Percentiles rank a stretch among this genome's conserved stretches.
phyloP scores from a whole-genome alignment of 2,113 vertebrate genomes.

The Anseranas semipalmata region DNA sequence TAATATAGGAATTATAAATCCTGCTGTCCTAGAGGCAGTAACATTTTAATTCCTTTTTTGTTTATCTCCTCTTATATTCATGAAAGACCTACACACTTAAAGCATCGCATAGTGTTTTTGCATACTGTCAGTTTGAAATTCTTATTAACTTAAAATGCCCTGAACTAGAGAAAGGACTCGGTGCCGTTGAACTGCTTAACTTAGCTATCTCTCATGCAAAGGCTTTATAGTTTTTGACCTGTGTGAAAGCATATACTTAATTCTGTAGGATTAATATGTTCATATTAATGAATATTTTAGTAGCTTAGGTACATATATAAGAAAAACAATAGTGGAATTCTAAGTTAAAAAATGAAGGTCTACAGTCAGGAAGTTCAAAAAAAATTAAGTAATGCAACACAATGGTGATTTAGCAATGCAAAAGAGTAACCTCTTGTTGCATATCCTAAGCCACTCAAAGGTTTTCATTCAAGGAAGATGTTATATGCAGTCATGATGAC shows the following conservation, averaged over 20 bases:
- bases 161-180: neutral
- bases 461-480: neutral
- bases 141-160: neutral
- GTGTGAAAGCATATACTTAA: neutral
- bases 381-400: neutral
- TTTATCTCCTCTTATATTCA: neutral
- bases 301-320: neutral
- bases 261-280: neutral
- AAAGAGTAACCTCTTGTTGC: neutral
- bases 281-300: neutral
- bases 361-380: neutral
- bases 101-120: neutral
- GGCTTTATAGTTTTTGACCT: neutral
- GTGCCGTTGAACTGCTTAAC: neutral
- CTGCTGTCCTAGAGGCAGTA: neutral
- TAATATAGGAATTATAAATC: neutral
- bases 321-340: neutral
- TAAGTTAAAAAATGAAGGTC: neutral
- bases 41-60: neutral
- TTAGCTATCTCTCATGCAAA: neutral
- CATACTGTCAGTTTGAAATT: neutral
- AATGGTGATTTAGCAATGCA: neutral
- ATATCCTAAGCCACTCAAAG: neutral
- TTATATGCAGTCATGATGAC: neutral
- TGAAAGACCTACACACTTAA: neutral